These are phyloP conservation scores for Vanessa atalanta DNA, from an alignment of 1,140 invertebrate species.

Conservation along the genomic window DNA sequence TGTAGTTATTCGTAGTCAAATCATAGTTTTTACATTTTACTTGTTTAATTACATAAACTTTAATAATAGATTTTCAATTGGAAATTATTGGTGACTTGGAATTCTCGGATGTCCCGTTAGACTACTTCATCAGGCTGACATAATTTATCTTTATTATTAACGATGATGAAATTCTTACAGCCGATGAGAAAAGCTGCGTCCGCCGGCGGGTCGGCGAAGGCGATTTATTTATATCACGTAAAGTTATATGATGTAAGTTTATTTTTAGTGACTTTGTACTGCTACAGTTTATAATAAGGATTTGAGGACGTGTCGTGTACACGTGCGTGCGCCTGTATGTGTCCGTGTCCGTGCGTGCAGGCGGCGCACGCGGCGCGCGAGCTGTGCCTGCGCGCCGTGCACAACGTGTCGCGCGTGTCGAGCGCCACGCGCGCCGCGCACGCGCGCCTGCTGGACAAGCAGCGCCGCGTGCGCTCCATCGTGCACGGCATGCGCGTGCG, in stretches of 20 bases:
- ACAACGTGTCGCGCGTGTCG: constrained; percentile 85
- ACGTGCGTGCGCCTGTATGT: no score
- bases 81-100: no score
- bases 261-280: no score
- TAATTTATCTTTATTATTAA: constrained; percentile 8
- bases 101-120: no score
- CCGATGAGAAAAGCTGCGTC: constrained; percentile 84
- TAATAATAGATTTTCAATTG: no score
- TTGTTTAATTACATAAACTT: no score
- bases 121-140: no score
- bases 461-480: constrained; percentile 90
- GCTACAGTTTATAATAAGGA: no score
- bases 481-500: constrained; percentile 87
- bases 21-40: no score
- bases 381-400: constrained; percentile 88
- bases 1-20: no score
- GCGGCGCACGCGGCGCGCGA: constrained; percentile 88
- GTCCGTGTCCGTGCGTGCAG: constrained; percentile 60
- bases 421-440: constrained; percentile 84
- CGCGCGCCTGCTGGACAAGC: constrained; percentile 91
- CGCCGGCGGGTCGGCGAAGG: constrained; percentile 82
- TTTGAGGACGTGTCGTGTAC: no score
- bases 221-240: constrained; percentile 89
- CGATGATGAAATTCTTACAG: constrained; percentile 51
- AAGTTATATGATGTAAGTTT: constrained; percentile 83